Conservation (phyloP, 37 sponge, comb jelly and placozoan species). For the Trichoplax adhaerens region DNA sequence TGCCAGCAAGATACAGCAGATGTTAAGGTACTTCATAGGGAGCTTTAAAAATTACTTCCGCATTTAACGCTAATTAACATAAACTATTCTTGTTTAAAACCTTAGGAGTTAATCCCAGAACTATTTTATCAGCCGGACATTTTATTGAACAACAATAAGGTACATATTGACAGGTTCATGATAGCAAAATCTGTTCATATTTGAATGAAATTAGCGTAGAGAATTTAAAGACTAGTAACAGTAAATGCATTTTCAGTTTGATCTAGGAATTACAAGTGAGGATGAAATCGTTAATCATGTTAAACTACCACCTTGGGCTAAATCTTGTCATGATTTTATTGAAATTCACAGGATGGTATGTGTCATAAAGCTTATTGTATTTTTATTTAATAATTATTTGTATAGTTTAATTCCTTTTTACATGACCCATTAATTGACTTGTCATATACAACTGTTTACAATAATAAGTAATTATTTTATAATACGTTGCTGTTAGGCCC, state of each 20-base stretch:
- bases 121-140: constrained; percentile 73
- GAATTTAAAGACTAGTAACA: no score
- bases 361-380: not conserved
- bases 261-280: constrained; percentile 33
- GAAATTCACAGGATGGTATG: no score
- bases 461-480: not conserved
- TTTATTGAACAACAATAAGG: constrained; percentile 60
- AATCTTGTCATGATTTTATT: not conserved
- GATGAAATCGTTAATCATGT: constrained; percentile 37
- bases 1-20: constrained; percentile 47
- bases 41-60: not conserved
- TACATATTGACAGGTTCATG: not conserved
- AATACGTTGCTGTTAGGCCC: constrained; percentile 21
- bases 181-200: no score
- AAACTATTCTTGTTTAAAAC: not conserved
- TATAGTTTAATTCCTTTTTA: no score
- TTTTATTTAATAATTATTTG: no score
- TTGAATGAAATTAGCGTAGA: no score
- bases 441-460: not conserved
- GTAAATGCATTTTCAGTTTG: constrained; percentile 11
- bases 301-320: constrained; percentile 73
- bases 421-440: no score
- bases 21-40: constrained; percentile 47
- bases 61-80: not conserved
- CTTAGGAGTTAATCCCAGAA: constrained; percentile 83